Percentiles rank a stretch among this genome's conserved stretches.
Conservation (phyloP, 2,888 invertebrate species). For the Scaptomyza cyrtandrae region DNA sequence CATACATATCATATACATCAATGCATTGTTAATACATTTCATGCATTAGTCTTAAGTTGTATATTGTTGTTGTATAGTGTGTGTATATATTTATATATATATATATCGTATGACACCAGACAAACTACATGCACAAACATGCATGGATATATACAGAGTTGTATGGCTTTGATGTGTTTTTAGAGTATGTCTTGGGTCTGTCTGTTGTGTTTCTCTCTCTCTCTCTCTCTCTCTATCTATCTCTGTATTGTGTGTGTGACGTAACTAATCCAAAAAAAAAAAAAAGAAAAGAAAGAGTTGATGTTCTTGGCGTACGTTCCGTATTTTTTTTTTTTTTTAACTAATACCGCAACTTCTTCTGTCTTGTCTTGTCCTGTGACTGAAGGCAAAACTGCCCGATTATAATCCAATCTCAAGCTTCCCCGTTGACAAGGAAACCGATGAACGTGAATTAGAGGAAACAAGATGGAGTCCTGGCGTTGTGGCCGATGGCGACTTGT, state of each 20-base stretch:
- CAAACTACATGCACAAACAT: slow-evolving; percentile 34
- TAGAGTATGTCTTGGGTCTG: slow-evolving; percentile 49
- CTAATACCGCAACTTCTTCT: slow-evolving; percentile 74
- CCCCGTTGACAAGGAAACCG: slow-evolving; percentile 85
- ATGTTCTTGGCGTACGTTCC: slow-evolving; percentile 52
- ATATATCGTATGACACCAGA: slow-evolving; percentile 44
- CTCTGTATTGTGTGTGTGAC: slow-evolving; percentile 44
- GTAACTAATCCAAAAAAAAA: slow-evolving; percentile 62
- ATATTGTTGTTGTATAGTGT: slow-evolving; percentile 47
- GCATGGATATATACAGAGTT: slow-evolving; percentile 12
- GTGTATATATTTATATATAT: not conserved
- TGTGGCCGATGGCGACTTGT: slow-evolving; percentile 96
- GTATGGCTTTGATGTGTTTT: slow-evolving; percentile 49
- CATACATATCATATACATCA: slow-evolving; percentile 46
- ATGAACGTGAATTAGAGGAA: slow-evolving; percentile 89
- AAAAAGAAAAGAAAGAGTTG: slow-evolving; percentile 18
- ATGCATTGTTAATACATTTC: slow-evolving; percentile 77
- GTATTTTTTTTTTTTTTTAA: slow-evolving; percentile 58
- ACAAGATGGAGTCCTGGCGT: slow-evolving; percentile 97
- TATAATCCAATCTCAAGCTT: slow-evolving; percentile 85
- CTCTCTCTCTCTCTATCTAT: slow-evolving; percentile 13
- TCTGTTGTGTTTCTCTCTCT: slow-evolving; percentile 12
- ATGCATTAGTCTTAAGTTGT: slow-evolving; percentile 78
- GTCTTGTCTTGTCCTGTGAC: slow-evolving; percentile 76
- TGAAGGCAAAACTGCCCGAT: slow-evolving; percentile 85